Percentiles rank a stretch among this genome's conserved stretches.
Conservation (phyloP, 2,797 vertebrate species). For the Pipistrellus pygmaeus region DNA sequence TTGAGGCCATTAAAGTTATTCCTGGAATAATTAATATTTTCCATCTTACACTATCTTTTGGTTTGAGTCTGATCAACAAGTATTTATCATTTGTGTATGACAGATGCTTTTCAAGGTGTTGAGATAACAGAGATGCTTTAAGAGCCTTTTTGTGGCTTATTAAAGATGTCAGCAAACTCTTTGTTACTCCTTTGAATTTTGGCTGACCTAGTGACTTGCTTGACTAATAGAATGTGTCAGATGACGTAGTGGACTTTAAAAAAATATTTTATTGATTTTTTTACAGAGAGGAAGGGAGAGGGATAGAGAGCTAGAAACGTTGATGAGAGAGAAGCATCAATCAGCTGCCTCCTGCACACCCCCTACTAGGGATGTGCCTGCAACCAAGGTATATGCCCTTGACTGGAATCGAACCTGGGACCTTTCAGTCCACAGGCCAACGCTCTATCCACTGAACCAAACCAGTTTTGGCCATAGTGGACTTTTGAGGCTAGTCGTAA, state of each 20-base stretch:
- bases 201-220: not conserved
- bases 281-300: no score
- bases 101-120: not conserved
- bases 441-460: no score
- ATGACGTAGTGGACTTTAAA: not conserved
- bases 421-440: no score
- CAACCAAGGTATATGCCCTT: no score
- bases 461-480: not conserved
- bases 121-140: not conserved
- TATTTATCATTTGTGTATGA: constrained; percentile 1
- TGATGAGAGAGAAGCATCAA: no score
- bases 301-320: no score
- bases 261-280: no score
- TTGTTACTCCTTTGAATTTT: constrained; percentile 4
- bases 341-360: no score
- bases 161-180: not conserved
- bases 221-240: not conserved
- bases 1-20: not conserved
- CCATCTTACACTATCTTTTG: not conserved
- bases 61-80: constrained; percentile 26
- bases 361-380: no score
- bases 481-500: not conserved
- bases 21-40: not conserved
- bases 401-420: no score
- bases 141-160: not conserved